These are phyloP conservation scores for Lepidotrigona ventralis DNA, from an alignment of 1,140 invertebrate genomes.

Conservation along the genomic window DNA sequence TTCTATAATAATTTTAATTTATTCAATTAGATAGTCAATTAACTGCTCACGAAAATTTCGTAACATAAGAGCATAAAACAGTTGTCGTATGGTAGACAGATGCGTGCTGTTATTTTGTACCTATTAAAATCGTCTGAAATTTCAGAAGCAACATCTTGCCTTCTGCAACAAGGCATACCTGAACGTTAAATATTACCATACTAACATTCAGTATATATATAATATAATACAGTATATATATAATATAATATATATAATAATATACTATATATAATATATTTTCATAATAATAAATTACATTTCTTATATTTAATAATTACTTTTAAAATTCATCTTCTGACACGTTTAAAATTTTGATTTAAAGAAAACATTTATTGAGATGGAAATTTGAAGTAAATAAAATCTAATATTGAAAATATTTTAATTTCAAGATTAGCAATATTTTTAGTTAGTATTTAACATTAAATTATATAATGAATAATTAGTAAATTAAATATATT, in stretches of 20 bases:
- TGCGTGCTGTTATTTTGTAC: conserved; percentile 19
- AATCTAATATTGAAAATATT: neutral
- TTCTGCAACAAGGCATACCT: neutral
- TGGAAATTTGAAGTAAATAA: neutral
- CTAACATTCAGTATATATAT: neutral
- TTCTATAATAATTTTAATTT: neutral
- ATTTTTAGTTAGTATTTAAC: too few species aligned
- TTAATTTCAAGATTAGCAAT: too few species aligned
- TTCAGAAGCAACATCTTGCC: conserved; percentile 53
- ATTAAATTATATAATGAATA: too few species aligned
- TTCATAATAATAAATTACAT: too few species aligned
- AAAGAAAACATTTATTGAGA: neutral
- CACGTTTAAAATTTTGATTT: neutral
- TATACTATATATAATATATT: neutral
- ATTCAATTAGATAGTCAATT: neutral
- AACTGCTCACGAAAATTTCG: neutral
- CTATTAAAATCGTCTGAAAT: conserved; percentile 64
- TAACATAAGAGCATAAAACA: conserved; percentile 17
- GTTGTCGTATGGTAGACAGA: conserved; percentile 51
- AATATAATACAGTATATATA: neutral
- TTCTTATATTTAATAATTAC: too few species aligned
- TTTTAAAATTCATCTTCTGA: too few species aligned
- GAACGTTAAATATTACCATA: neutral
- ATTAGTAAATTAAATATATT: too few species aligned
- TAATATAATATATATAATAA: neutral